Conservation (phyloP, 2,888 invertebrate species). For the Meandrusa payeni region DNA sequence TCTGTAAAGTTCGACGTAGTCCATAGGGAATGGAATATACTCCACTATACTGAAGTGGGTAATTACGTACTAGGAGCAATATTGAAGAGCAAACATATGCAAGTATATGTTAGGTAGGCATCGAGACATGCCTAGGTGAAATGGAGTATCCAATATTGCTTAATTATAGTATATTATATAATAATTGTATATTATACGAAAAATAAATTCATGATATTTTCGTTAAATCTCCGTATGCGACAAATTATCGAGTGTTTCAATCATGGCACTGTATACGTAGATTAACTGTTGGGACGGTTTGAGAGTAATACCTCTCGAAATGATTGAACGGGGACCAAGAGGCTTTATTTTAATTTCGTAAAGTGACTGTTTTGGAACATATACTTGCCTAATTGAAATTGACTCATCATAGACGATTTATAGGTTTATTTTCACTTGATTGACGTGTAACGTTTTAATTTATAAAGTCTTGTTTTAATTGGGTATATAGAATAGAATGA, state of each 20-base stretch:
- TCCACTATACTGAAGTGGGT: constrained; percentile 4
- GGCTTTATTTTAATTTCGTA: constrained; percentile 76
- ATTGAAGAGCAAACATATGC: constrained; percentile 36
- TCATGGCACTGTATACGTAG: constrained; percentile 45
- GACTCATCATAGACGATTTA: constrained; percentile 45
- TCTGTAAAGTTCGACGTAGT: neutral
- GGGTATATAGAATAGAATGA: no score
- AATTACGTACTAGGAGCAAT: constrained; percentile 30
- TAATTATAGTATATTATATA: no score
- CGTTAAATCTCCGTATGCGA: constrained; percentile 20
- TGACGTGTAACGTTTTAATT: neutral
- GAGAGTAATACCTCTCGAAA: constrained; percentile 67
- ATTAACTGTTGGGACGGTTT: constrained; percentile 64
- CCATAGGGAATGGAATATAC: constrained; percentile 10
- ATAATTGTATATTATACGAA: constrained; percentile 38
- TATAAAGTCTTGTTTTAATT: no score
- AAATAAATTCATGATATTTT: neutral
- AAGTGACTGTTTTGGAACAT: constrained; percentile 76
- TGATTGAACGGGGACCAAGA: constrained; percentile 77
- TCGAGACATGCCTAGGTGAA: constrained; percentile 45
- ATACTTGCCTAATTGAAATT: constrained; percentile 52
- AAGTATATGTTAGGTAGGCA: constrained; percentile 40
- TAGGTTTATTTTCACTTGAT: constrained; percentile 4
- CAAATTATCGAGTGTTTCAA: constrained; percentile 42
- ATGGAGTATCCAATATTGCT: constrained; percentile 52